Conservation (phyloP, 2,113 vertebrate species). For the Hylia prasina region DNA sequence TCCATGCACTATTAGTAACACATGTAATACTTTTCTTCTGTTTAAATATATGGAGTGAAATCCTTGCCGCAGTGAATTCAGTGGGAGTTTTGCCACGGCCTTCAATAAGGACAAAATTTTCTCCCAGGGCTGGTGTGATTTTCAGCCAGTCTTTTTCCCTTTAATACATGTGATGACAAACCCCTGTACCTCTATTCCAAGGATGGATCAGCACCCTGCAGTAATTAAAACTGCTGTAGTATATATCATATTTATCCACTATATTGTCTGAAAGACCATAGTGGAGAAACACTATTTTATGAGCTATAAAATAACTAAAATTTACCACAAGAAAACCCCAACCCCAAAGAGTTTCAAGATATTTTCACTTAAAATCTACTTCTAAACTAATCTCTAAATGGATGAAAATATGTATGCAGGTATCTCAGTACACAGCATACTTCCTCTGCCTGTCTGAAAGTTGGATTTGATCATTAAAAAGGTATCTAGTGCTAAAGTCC, state of each 20-base stretch:
- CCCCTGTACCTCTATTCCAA: constrained; percentile 22
- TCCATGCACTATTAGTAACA: background rate
- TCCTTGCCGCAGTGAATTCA: background rate
- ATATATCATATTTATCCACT: background rate
- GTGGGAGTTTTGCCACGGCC: background rate
- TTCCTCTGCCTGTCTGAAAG: background rate
- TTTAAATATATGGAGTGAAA: constrained; percentile 23
- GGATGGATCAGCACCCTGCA: background rate
- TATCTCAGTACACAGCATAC: background rate
- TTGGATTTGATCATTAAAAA: background rate
- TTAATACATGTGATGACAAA: constrained; percentile 35
- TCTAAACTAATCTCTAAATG: background rate
- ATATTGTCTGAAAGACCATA: background rate
- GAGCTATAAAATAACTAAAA: background rate
- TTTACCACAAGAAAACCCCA: background rate
- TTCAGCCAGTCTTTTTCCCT: background rate
- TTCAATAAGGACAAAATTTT: background rate
- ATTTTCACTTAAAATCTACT: background rate
- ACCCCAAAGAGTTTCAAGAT: background rate
- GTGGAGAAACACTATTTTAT: background rate
- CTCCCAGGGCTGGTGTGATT: background rate
- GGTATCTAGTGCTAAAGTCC: background rate
- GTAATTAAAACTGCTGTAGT: constrained; percentile 22
- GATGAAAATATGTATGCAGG: background rate
- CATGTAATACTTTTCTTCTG: background rate